A percentile compares a stretch with the other conserved stretches of the same genome.
Evolutionary conservation across 2,113 vertebrate genomes (phyloP).

Genomic region (Siphamia tubifer): DNA sequence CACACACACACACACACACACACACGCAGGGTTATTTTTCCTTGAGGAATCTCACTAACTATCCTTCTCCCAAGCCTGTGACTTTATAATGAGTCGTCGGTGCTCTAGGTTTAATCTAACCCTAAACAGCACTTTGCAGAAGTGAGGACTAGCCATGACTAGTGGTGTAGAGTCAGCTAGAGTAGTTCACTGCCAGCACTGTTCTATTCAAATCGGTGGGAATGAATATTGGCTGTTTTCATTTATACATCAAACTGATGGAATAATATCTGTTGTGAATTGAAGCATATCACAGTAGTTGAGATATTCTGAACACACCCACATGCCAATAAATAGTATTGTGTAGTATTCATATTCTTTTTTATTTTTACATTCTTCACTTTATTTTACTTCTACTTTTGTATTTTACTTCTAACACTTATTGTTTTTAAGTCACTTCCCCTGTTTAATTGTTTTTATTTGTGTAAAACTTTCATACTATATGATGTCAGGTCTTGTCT

Average conservation of each 20-base stretch:
- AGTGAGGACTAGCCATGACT: neutral
- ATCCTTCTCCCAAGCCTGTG: neutral
- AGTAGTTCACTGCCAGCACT: too few relatives aligned
- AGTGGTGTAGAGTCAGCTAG: too few relatives aligned
- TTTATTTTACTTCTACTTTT: too few relatives aligned
- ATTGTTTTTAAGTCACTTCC: too few relatives aligned
- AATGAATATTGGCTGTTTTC: too few relatives aligned
- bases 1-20: neutral
- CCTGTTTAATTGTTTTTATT: too few relatives aligned
- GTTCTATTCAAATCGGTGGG: neutral
- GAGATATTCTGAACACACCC: neutral
- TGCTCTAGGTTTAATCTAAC: neutral
- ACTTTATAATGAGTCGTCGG: neutral
- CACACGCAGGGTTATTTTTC: neutral
- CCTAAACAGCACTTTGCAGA: neutral
- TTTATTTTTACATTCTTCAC: too few relatives aligned
- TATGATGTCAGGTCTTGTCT: too few relatives aligned
- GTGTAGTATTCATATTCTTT: too few relatives aligned
- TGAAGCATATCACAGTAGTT: neutral
- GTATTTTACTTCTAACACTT: too few relatives aligned
- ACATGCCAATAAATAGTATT: neutral
- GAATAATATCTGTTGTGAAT: neutral
- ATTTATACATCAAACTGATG: too few relatives aligned
- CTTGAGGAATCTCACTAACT: neutral
- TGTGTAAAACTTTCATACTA: too few relatives aligned